A percentile compares a stretch with the other conserved stretches of the same genome.
phyloP scores from a whole-genome alignment of 2,888 invertebrate species.

The Ernsta delagoae region DNA sequence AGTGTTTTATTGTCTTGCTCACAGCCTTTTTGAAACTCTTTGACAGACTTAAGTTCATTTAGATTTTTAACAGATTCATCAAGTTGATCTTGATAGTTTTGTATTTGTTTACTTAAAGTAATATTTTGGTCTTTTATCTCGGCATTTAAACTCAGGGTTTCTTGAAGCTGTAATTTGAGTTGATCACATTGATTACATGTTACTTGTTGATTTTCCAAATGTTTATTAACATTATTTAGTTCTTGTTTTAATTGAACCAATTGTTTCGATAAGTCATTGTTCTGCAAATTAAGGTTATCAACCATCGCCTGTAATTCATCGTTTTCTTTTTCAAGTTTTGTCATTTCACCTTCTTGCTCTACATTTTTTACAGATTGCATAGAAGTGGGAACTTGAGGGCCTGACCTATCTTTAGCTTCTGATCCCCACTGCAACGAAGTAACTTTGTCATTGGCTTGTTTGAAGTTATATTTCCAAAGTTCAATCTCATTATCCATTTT shows the following conservation, averaged over 20 bases:
- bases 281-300: constrained; percentile 65
- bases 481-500: constrained; percentile 91
- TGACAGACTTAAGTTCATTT: constrained; percentile 49
- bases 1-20: constrained; percentile 48
- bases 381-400: not conserved
- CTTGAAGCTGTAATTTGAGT: constrained; percentile 55
- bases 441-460: constrained; percentile 88
- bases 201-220: constrained; percentile 51
- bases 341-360: constrained; percentile 61
- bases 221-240: constrained; percentile 60
- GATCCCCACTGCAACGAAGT: constrained; percentile 69
- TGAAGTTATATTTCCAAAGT: constrained; percentile 89
- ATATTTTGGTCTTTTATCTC: constrained; percentile 49
- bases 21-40: constrained; percentile 52
- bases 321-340: constrained; percentile 76
- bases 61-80: constrained; percentile 17
- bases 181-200: constrained; percentile 53
- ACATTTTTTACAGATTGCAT: constrained; percentile 3
- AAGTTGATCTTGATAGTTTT: constrained; percentile 34
- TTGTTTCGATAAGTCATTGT: constrained; percentile 58
- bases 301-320: constrained; percentile 69
- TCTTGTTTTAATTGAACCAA: constrained; percentile 58
- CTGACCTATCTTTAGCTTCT: constrained; percentile 52
- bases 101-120: constrained; percentile 37
- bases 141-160: constrained; percentile 51